Evolutionary conservation across 2,113 vertebrate genomes (phyloP).

Genomic region (Ageneiosus marmoratus): DNA sequence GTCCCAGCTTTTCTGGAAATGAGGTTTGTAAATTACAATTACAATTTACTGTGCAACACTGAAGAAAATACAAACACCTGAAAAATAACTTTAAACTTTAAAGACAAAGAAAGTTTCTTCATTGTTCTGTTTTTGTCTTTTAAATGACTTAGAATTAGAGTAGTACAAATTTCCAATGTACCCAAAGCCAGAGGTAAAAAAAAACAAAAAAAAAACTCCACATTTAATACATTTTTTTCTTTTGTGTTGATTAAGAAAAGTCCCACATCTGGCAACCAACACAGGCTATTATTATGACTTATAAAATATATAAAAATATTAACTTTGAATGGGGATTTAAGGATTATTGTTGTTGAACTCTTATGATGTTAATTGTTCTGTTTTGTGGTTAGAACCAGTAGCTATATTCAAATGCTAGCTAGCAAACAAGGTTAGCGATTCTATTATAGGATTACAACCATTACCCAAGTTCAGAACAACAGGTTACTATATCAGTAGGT

Average conservation of each 20-base stretch:
- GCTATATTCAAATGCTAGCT: no score
- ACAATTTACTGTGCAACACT: background rate
- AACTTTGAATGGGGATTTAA: background rate
- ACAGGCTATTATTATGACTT: slow-evolving; percentile 7
- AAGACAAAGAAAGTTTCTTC: background rate
- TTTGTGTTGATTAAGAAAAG: slow-evolving; percentile 11
- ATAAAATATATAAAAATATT: background rate
- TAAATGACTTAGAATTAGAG: background rate
- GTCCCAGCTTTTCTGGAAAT: no score
- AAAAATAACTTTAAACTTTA: background rate
- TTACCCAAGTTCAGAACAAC: no score
- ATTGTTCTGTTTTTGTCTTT: background rate
- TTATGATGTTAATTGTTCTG: no score
- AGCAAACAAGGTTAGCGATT: no score
- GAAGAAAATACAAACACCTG: no score
- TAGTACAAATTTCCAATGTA: background rate
- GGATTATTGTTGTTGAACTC: background rate
- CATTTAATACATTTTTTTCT: background rate
- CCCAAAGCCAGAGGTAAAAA: background rate
- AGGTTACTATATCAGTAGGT: no score
- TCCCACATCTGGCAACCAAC: background rate
- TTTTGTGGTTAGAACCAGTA: no score
- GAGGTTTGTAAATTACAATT: no score
- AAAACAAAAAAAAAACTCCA: background rate
- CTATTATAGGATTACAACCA: no score